phyloP scores from a whole-genome alignment of 2,888 invertebrate genomes.

The Plusia festucae region DNA sequence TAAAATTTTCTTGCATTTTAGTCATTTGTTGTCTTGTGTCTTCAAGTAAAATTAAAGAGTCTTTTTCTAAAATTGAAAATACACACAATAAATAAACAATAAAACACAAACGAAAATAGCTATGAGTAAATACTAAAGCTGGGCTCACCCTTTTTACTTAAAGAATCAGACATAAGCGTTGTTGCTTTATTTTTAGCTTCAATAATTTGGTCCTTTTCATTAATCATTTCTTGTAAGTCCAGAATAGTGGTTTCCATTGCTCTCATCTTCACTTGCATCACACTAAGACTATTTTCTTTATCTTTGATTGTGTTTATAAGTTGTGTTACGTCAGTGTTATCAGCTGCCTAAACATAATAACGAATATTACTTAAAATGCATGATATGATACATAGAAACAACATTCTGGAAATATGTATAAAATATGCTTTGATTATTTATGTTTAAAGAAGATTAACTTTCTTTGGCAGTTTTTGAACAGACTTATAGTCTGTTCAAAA shows the following conservation, averaged over 20 bases:
- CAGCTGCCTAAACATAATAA: slow-evolving; percentile 63
- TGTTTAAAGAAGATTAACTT: no score
- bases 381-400: background rate
- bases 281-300: slow-evolving; percentile 81
- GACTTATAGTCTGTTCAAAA: no score
- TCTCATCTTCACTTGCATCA: slow-evolving; percentile 83
- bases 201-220: slow-evolving; percentile 95
- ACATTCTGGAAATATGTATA: no score
- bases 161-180: slow-evolving; percentile 92
- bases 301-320: slow-evolving; percentile 91
- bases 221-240: slow-evolving; percentile 95
- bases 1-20: slow-evolving; percentile 94
- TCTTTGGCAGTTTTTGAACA: no score
- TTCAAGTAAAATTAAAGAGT: slow-evolving; percentile 92
- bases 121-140: no score
- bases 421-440: no score
- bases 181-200: slow-evolving; percentile 94
- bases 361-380: background rate
- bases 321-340: slow-evolving; percentile 83
- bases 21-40: slow-evolving; percentile 95
- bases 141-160: slow-evolving; percentile 90
- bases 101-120: background rate
- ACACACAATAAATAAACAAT: background rate
- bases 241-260: slow-evolving; percentile 93
- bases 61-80: slow-evolving; percentile 87